phyloP scores from a whole-genome alignment of 1,140 invertebrate genomes.

The Zaprionus africanus region DNA sequence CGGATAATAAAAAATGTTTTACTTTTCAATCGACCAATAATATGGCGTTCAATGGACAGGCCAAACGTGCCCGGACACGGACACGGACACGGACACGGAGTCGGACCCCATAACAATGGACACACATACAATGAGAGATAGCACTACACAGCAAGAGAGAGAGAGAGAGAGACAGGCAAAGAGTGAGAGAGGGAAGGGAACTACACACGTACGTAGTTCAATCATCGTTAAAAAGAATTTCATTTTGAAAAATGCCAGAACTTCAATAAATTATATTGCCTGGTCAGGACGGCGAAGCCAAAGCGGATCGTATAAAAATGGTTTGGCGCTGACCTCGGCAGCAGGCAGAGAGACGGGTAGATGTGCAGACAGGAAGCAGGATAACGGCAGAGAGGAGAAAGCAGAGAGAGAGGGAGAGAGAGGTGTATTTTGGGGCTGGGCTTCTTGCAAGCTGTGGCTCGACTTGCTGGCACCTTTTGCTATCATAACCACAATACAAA shows the following conservation, averaged over 20 bases:
- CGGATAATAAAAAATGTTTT: slow-evolving; percentile 82
- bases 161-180: background rate
- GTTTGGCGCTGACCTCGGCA: slow-evolving; percentile 25
- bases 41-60: slow-evolving; percentile 78
- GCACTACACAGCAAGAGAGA: slow-evolving; percentile 7
- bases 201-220: slow-evolving; percentile 63
- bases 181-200: background rate
- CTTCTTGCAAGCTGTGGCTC: slow-evolving; percentile 42
- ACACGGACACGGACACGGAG: slow-evolving; percentile 22
- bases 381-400: background rate
- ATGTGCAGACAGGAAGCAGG: no score
- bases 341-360: background rate
- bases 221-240: slow-evolving; percentile 81
- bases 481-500: slow-evolving; percentile 81
- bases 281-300: slow-evolving; percentile 27
- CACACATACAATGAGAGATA: slow-evolving; percentile 21
- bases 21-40: slow-evolving; percentile 83
- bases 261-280: slow-evolving; percentile 81
- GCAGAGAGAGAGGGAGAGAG: background rate
- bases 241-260: slow-evolving; percentile 81
- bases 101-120: slow-evolving; percentile 58
- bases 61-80: slow-evolving; percentile 63
- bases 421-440: slow-evolving; percentile 24
- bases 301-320: slow-evolving; percentile 42
- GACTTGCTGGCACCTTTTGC: slow-evolving; percentile 68